These are phyloP conservation scores for Lagorchestes hirsutus DNA, from an alignment of 2,797 vertebrate species.

Conservation along the genomic window DNA sequence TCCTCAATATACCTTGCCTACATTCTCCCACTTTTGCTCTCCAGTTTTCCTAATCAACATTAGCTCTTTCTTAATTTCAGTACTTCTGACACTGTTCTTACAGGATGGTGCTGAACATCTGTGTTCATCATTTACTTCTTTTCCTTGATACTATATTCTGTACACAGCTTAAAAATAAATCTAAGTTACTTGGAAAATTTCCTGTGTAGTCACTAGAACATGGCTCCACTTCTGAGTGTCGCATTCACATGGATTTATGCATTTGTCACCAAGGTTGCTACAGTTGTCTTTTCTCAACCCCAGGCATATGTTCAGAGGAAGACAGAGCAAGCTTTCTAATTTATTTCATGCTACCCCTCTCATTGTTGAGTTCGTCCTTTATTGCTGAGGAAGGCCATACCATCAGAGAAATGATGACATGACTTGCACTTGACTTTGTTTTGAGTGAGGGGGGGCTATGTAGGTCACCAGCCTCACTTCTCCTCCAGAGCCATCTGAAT, in stretches of 20 bases:
- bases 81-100: background rate
- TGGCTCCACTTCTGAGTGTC: background rate
- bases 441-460: too few species aligned
- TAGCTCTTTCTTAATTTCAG: background rate
- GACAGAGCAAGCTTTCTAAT: background rate
- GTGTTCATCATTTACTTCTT: background rate
- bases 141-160: background rate
- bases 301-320: background rate
- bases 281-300: background rate
- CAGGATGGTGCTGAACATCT: background rate
- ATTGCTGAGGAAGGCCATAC: too few species aligned
- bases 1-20: background rate
- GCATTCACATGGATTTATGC: background rate
- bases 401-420: too few species aligned
- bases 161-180: background rate
- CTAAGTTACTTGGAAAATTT: background rate
- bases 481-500: too few species aligned
- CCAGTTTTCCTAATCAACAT: background rate
- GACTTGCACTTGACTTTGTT: too few species aligned
- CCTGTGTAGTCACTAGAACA: background rate
- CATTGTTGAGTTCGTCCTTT: too few species aligned
- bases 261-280: background rate
- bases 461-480: too few species aligned
- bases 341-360: background rate
- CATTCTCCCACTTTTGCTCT: background rate